phyloP scores from a whole-genome alignment of 1,140 invertebrate genomes.

The Cydia splendana region DNA sequence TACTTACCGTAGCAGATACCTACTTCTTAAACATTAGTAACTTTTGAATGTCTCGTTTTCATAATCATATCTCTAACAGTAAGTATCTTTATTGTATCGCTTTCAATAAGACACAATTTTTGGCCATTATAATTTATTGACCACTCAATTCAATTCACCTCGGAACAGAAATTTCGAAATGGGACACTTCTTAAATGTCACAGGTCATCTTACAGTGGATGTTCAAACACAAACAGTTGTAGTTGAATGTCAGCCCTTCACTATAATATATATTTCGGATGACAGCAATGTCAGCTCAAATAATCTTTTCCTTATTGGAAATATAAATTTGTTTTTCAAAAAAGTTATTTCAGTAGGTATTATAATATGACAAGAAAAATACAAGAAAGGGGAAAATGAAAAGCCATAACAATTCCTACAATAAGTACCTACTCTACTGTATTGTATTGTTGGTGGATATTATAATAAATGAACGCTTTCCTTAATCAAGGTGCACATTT shows the following conservation, averaged over 20 bases:
- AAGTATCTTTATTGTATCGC: constrained; percentile 3
- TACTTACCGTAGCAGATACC: no score
- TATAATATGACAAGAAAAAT: no score
- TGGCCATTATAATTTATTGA: not conserved
- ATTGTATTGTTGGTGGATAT: no score
- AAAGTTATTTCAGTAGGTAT: not conserved
- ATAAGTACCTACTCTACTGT: no score
- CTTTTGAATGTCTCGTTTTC: not conserved
- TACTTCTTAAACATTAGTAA: no score
- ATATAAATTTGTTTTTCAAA: not conserved
- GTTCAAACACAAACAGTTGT: not conserved
- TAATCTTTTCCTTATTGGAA: not conserved
- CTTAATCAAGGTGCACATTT: not conserved
- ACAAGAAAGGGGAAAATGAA: no score
- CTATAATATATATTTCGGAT: constrained; percentile 17
- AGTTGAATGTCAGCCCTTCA: not conserved
- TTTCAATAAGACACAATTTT: constrained; percentile 13
- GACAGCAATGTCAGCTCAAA: constrained; percentile 1
- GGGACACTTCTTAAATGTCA: not conserved
- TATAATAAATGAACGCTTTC: not conserved
- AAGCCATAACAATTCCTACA: no score
- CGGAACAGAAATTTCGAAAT: not conserved
- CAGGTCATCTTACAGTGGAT: not conserved
- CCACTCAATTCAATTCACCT: not conserved
- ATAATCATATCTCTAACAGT: not conserved